Evolutionary conservation across 2,888 invertebrate genomes (phyloP), one percentile per base, ranked within the genome.

Genomic region (Drosophila stalkeri): DNA sequence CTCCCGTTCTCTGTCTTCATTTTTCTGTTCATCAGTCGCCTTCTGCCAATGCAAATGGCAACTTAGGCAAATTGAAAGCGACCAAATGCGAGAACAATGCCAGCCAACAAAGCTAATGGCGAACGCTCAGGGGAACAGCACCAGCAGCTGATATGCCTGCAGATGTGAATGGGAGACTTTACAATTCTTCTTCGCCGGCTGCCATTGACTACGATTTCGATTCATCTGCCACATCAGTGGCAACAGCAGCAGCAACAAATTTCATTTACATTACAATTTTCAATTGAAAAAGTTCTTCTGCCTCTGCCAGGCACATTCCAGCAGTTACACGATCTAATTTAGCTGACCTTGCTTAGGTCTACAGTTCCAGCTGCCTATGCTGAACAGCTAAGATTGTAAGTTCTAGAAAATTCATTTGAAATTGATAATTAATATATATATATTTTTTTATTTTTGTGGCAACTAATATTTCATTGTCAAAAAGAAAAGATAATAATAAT

Each of bases 11-110:
- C 46, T 27, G 41, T 43, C 55, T 14, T 18, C 33, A 11, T 16
- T 20, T 43, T 44, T 56, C 35, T 9, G 18, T 16, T 35, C 49
- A n/a, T 49, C 49, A 31, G 20, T n/a, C n/a, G 35, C 11, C 14
- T 31, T 37, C 56, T 54, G 56, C 18, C 64, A 49, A 64, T 39
- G 56, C 72, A 63, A 83, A 70, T 80, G 86, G 88, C 82, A 89
- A 85, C 90, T 85, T 87, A 86, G 85, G 80, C 90, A 85, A 85
- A 85, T 85, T 85, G 85, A 85, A 81, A 80, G 82, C 77, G 72
- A 56, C 41, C 59, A 74, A 72, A 65, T 67, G 74, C 65, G 65
- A 59, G 65, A 67, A 70, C 74, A 85, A 88, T 80, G 52, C 39
- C 59, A 65, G 47, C 60, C 18, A 69, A 63, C 46, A 52, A 63